Percentiles rank a stretch among this genome's conserved stretches.
Conservation (phyloP, 2,797 vertebrate genomes). For the Rhynchotus rufescens region DNA sequence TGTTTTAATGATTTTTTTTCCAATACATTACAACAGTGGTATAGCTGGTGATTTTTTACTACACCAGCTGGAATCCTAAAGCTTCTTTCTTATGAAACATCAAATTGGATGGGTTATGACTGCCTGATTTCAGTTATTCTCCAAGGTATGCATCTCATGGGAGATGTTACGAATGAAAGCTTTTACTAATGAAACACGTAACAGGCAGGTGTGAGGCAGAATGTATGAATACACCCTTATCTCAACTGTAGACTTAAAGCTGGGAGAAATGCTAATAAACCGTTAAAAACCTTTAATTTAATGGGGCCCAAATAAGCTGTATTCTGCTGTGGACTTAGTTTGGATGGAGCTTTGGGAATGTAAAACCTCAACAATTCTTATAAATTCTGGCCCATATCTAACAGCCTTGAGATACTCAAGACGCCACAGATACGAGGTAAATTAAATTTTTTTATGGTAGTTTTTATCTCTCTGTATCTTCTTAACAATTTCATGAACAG, state of each 20-base stretch:
- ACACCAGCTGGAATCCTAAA: slow-evolving; percentile 42
- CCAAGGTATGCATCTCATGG: slow-evolving; percentile 18
- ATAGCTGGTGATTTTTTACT: slow-evolving; percentile 40
- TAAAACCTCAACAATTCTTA: not conserved
- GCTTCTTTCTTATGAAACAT: slow-evolving; percentile 24
- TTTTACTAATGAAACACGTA: slow-evolving; percentile 59
- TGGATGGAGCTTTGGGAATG: not conserved
- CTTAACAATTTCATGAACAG: not conserved
- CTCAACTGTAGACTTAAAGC: slow-evolving; percentile 10
- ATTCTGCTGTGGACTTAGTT: not conserved
- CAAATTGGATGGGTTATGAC: slow-evolving; percentile 39
- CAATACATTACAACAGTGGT: not conserved
- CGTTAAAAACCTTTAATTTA: slow-evolving; percentile 6
- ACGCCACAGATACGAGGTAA: not conserved
- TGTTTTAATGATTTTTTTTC: not conserved
- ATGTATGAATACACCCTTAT: slow-evolving; percentile 6
- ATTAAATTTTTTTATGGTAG: not conserved
- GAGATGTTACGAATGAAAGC: not conserved
- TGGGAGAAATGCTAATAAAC: slow-evolving; percentile 19
- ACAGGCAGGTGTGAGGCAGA: slow-evolving; percentile 51
- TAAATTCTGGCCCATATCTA: not conserved
- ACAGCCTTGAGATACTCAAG: not conserved
- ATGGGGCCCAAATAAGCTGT: not conserved
- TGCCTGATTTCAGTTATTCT: slow-evolving; percentile 46
- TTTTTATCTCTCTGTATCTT: not conserved